Base-by-base conservation (phyloP, 2,797 vertebrate genomes). In the Oryzias dopingdopingensis region DNA sequence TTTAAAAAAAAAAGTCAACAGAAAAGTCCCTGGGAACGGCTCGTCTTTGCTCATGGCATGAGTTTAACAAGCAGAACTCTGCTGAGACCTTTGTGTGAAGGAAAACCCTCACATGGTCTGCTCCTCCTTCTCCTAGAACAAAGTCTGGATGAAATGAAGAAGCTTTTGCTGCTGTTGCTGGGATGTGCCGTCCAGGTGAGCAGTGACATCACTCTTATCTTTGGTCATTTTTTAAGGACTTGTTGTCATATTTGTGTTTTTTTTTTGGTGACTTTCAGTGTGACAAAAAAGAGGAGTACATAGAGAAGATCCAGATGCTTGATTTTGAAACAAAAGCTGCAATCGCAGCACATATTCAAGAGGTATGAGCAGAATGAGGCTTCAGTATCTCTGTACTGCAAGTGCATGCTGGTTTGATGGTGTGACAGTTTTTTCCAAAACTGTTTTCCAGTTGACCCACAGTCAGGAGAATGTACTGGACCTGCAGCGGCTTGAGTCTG, bases 161-260 rank as follows among this genome's bases (percentile, higher is more conserved):
- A 94, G 70, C 85, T 98, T 13, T 80, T 98, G 56, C 86, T 98
- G 44, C 91, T 98, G 40, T 85, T 98, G 52, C 83, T 98, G 70
- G 96, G 96, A 37, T 98, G 95, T 91, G 95, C 95, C n/a, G 95
- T 98, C 76, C 96, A 98, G 94, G 96, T 98, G 88, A 77, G 84
- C 1, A 3, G 26, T 13, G n/a, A 45, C 18, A 44, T 2, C 16
- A 40, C 8, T 4, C 24, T 6, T 4, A n/a, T 37, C 18, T 49
- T 4, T 18, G 10, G 7, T n/a, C 0, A 5, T 46, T 37, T 24
- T 23, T 17, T 1, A 42, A 6, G 0, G 14, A 7, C 4, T 10
- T 23, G 24, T 15, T 20, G 32, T 47, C 3, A 26, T 6, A 5
- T 20, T 17, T 57, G 24, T 6, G 24, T 3, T 46, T 8, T 26